Base-by-base conservation (phyloP, 2,888 invertebrate species). In the Tromatobia lineatoria region DNA sequence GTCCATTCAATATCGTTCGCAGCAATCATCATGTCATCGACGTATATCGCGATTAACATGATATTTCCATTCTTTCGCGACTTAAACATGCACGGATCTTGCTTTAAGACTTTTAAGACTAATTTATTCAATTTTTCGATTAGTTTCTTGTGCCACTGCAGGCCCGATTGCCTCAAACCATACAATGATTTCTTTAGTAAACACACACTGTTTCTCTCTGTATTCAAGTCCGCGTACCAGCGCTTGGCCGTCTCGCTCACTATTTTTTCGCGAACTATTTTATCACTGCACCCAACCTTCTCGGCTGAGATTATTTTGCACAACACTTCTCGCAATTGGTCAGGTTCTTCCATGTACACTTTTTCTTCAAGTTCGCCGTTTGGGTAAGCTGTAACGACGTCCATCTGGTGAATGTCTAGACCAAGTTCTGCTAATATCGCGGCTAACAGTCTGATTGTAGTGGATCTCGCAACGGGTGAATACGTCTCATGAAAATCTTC, bases 101-200 rank as follows among this genome's bases (percentile, higher is more conserved):
- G 78, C 11, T 64, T 18, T 23, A 82, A 23, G 0, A 59, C n/a
- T 20, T 75, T 13, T 1, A 86, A 77, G 2, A 45, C 57, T 2
- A 83, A 38, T 11, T 11, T 10, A 0, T 42, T 47, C 23, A 85
- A 64, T 54, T 67, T 73, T 7, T 80, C 45, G 3, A 70, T 42
- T 23, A 86, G 38, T 52, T 74, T 83, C 20, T 64, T 75, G 38
- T 86, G 64, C 83, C 85, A 85, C 59, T 76, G 76, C 20, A 82
- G 13, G 11, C 83, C 82, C 10, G 85, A 82, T 59, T 83, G 86
- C 7, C 70, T 50, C 42, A 80, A 64, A 0, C 82, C 84, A 38
- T 85, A 84, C 50, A 84, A 38, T 3, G 84, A 20, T 45, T 80
- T 75, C 52, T 82, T 85, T 13, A 82, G 45, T 18, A 77, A 45